phyloP scores from a whole-genome alignment of 2,113 vertebrate genomes.

The Paradisaea rubra region DNA sequence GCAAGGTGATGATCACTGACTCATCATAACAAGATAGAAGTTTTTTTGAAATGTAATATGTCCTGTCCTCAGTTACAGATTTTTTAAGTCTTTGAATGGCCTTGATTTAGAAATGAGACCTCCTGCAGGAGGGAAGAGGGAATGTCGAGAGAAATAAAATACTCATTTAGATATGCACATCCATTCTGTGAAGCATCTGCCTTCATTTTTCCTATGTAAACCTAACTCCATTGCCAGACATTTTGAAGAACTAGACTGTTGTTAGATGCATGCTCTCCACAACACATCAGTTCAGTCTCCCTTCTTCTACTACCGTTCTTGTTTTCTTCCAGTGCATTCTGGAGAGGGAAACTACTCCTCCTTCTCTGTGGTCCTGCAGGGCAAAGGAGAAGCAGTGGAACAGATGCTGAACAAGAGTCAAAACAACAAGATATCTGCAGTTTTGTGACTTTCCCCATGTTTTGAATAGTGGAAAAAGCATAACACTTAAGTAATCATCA shows the following conservation, averaged over 20 bases:
- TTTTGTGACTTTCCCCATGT: neutral
- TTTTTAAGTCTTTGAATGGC: neutral
- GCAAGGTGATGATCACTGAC: neutral
- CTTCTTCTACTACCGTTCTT: neutral
- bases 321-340: neutral
- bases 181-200: neutral
- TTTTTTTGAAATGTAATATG: neutral
- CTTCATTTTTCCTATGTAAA: neutral
- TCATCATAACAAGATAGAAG: neutral
- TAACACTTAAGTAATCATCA: neutral
- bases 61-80: neutral
- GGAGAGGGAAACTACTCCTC: neutral
- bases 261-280: neutral
- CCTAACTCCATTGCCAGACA: neutral
- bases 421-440: neutral
- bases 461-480: neutral
- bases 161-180: neutral
- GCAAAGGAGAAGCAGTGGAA: neutral
- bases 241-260: neutral
- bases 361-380: neutral
- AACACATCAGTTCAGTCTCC: neutral
- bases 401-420: neutral
- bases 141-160: neutral
- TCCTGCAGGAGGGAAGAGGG: neutral
- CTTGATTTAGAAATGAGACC: neutral